Conservation (phyloP, 2,797 vertebrate species). For the Poeciliopsis presidionis region DNA sequence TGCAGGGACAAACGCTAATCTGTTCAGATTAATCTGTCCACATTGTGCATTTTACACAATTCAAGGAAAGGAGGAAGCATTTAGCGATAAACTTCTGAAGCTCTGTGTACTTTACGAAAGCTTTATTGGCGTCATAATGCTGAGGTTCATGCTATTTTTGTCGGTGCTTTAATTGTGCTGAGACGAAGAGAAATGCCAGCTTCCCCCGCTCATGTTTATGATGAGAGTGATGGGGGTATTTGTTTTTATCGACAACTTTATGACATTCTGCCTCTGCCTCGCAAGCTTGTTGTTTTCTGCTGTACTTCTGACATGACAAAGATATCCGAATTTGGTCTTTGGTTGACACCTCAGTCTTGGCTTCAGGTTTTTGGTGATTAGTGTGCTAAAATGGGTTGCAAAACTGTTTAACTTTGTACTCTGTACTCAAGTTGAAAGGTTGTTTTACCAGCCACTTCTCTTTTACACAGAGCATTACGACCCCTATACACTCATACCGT, state of each 20-base stretch:
- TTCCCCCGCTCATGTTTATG: constrained; percentile 15
- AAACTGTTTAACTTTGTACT: neutral
- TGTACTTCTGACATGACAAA: neutral
- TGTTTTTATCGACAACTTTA: neutral
- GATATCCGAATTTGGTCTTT: neutral
- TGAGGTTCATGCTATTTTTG: constrained; percentile 29
- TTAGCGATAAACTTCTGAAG: constrained; percentile 10
- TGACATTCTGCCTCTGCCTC: neutral
- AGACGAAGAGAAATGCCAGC: constrained; percentile 2
- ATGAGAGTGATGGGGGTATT: neutral
- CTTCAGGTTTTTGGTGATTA: neutral
- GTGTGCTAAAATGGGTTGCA: neutral
- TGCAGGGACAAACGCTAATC: constrained; percentile 6
- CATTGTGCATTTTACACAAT: constrained; percentile 26
- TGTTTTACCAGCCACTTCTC: no score
- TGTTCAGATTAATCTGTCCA: constrained; percentile 18
- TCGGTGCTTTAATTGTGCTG: constrained; percentile 9
- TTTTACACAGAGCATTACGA: no score
- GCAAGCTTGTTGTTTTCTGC: neutral
- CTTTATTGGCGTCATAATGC: constrained; percentile 24
- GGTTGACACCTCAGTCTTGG: neutral
- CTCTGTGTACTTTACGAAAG: neutral
- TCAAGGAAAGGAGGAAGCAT: constrained; percentile 10
- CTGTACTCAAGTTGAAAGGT: no score
- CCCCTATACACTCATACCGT: no score